Conservation (phyloP, 2,113 vertebrate species). For the Glareola pratincola region DNA sequence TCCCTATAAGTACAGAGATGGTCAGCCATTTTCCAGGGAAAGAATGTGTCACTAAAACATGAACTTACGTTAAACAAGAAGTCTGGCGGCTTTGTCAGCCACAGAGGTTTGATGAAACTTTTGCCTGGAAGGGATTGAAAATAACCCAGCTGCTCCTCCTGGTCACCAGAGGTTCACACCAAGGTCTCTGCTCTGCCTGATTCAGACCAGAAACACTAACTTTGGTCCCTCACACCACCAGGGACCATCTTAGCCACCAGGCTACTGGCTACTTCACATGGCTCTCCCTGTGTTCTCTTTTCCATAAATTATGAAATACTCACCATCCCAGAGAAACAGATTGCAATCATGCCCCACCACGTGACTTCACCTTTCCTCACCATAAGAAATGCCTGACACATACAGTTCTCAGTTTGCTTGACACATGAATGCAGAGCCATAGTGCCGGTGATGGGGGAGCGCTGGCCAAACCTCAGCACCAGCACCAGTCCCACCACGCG, state of each 20-base stretch:
- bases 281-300: neutral
- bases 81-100: neutral
- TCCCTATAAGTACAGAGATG: neutral
- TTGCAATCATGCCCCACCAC: neutral
- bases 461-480: accelerated
- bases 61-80: neutral
- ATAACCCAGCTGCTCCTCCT: neutral
- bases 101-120: neutral
- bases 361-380: neutral
- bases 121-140: neutral
- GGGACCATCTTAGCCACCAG: neutral
- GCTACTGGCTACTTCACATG: neutral
- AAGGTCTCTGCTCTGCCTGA: neutral
- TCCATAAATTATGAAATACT: neutral
- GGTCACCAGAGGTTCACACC: neutral
- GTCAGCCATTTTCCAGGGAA: neutral
- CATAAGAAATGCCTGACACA: neutral
- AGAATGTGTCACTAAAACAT: neutral
- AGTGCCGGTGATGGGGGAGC: accelerated
- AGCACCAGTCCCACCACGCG: accelerated
- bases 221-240: accelerated
- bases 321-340: neutral
- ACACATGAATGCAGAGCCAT: neutral
- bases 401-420: neutral
- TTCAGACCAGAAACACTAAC: neutral